Evolutionary conservation across 2,797 vertebrate genomes (phyloP).

Genomic region (Oryzias dopingdopingensis): DNA sequence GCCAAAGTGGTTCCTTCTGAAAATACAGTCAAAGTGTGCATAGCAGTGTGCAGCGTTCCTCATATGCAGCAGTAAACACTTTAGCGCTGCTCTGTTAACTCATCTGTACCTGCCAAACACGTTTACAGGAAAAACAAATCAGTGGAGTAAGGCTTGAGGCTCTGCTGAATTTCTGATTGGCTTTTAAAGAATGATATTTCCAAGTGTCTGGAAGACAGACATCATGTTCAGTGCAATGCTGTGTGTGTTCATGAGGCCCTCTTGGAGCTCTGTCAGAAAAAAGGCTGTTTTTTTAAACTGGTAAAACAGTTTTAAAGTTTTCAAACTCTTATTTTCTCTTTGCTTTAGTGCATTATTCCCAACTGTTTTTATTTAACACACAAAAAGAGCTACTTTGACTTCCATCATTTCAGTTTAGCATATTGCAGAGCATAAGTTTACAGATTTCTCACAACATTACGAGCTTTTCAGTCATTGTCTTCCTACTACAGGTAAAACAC

Average conservation of each 20-base stretch:
- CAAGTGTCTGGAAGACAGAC: constrained; percentile 11
- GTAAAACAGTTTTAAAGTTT: too few relatives aligned
- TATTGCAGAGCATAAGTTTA: too few relatives aligned
- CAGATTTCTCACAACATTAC: too few relatives aligned
- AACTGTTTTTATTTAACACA: too few relatives aligned
- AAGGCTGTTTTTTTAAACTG: too few relatives aligned
- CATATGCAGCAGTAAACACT: constrained; percentile 58
- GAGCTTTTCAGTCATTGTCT: too few relatives aligned
- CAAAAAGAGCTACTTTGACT: too few relatives aligned
- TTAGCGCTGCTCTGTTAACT: constrained; percentile 46
- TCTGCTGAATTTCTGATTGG: constrained; percentile 41
- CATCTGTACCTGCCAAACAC: constrained; percentile 49
- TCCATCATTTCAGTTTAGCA: too few relatives aligned
- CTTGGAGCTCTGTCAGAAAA: too few relatives aligned
- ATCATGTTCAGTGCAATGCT: background rate
- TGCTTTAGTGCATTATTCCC: too few relatives aligned
- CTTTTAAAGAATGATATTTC: constrained; percentile 15
- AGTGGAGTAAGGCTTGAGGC: constrained; percentile 27
- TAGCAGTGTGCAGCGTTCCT: constrained; percentile 52
- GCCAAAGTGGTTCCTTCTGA: constrained; percentile 43
- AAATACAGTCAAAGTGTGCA: constrained; percentile 46
- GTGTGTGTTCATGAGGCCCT: too few relatives aligned
- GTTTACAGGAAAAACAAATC: constrained; percentile 20
- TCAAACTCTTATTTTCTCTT: background rate
- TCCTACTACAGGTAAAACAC: too few relatives aligned